These are phyloP conservation scores for Onychostruthus taczanowskii DNA, from an alignment of 2,113 vertebrate genomes.

Conservation along the genomic window DNA sequence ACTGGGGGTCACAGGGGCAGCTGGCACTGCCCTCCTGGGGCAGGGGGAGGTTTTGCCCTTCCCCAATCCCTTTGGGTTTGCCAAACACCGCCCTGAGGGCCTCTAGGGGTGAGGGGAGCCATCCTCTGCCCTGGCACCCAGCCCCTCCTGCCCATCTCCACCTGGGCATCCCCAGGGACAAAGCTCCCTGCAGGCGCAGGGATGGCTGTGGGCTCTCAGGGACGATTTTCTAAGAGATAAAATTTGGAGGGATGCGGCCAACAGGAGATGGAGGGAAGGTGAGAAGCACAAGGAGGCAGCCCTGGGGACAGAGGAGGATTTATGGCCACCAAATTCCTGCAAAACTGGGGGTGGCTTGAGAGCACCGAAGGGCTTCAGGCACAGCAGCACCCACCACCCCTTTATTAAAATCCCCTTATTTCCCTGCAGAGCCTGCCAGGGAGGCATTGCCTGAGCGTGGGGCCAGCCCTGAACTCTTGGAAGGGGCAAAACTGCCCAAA, in stretches of 20 bases:
- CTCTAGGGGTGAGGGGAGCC: background rate
- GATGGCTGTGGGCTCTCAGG: background rate
- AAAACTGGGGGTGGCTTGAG: background rate
- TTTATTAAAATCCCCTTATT: background rate
- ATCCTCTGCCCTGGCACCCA: background rate
- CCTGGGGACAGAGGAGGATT: background rate
- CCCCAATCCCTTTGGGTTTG: background rate
- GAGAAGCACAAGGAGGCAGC: background rate
- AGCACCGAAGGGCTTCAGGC: background rate
- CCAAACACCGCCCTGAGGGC: rapidly evolving
- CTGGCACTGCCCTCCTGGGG: background rate
- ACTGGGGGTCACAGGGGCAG: background rate
- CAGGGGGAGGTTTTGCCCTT: background rate
- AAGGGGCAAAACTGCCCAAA: background rate
- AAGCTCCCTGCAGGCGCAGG: background rate
- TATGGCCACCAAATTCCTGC: background rate
- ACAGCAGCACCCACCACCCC: background rate
- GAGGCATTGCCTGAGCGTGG: rapidly evolving
- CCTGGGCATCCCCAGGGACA: background rate
- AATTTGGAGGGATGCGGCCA: background rate
- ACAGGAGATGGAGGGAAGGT: background rate
- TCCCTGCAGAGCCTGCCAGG: background rate
- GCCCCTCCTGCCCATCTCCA: background rate
- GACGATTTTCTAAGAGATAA: background rate
- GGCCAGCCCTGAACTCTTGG: background rate